Conservation (phyloP, 2,888 invertebrate species). For the Oasisia sp. region DNA sequence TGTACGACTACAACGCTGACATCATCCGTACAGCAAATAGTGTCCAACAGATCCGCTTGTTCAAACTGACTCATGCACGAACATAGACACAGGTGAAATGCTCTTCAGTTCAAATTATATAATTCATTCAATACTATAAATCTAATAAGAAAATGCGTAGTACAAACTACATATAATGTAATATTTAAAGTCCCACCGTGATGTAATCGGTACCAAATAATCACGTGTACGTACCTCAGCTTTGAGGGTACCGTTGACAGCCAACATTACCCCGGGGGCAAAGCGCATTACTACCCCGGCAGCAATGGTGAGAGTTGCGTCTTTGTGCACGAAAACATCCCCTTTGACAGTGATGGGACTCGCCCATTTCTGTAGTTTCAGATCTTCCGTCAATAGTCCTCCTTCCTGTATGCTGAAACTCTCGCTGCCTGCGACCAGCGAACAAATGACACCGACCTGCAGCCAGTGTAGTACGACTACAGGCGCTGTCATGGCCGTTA, state of each 20-base stretch:
- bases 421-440: background rate
- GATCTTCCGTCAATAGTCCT: constrained; percentile 25
- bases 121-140: background rate
- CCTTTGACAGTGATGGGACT: constrained; percentile 41
- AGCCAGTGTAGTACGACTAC: background rate
- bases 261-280: constrained; percentile 91
- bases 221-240: constrained; percentile 76
- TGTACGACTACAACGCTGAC: background rate
- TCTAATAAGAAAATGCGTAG: background rate
- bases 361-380: constrained; percentile 17
- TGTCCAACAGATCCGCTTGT: background rate
- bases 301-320: constrained; percentile 85
- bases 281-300: constrained; percentile 91
- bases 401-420: constrained; percentile 25
- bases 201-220: background rate
- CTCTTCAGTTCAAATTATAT: background rate
- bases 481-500: constrained; percentile 13
- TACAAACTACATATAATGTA: background rate
- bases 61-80: background rate
- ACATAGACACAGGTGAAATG: background rate
- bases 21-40: background rate
- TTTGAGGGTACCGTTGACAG: constrained; percentile 86
- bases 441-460: background rate
- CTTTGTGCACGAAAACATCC: constrained; percentile 82
- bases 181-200: background rate